Evolutionary conservation across 2,113 vertebrate species (phyloP), one percentile per base, ranked within the genome.

Genomic region (Todiramphus saurophagus): DNA sequence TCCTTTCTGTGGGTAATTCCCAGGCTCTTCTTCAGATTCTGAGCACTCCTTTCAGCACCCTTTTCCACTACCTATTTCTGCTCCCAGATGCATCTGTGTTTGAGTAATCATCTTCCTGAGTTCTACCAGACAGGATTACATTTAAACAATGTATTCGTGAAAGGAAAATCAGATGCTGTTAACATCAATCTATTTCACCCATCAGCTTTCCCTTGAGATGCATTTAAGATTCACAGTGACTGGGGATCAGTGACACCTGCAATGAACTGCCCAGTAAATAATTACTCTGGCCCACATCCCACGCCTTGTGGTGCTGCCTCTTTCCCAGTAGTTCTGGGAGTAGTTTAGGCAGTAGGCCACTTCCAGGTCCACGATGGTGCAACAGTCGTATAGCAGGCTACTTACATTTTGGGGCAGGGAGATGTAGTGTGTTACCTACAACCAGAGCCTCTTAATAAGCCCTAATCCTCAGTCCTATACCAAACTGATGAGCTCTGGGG

Each of bases 361-460:
- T 80, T 91, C 67, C 86, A 89, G 25, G 30, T 51, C 39, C 18
- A 2, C 5, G 16, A 43, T 39, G 31, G 16, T 44, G 37, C 59
- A 76, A 44, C 5, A 5, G 25, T 3, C 56, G 39, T 39, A 43
- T 5, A 35, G 33, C 13, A 25, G 23, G 19, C 53, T 62, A 55
- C 60, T 78, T 31, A 58, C 5, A 25, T 35, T 86, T 90, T 48
- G 85, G 35, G 11, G 20, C 15, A 90, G 33, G 66, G 15, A 51
- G 7, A 30, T 2, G 2, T 7, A 59, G 24, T 0, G 0, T n/a
- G 55, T 30, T 28, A 69, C 27, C 75, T 73, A 37, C 51, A 92
- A 59, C 10, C 21, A 41, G 10, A 91, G 46, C 20, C 5, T 50
- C 18, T 46, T 62, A 39, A 35, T 25, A 14, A 75, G 44, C 30